Conservation (phyloP, 1,140 invertebrate genomes). For the Goniozus legneri region DNA sequence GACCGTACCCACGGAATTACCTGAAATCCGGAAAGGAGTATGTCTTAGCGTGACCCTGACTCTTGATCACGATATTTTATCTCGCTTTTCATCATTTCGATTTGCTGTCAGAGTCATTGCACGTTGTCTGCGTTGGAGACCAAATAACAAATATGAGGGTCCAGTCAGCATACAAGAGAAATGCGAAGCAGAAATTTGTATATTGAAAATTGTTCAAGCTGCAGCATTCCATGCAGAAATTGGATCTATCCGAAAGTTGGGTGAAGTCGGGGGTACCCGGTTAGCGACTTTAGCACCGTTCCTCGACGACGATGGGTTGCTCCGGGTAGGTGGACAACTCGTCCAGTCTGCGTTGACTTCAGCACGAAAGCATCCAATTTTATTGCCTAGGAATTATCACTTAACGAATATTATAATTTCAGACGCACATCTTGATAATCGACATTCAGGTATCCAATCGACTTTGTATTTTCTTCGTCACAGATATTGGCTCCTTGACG, state of each 20-base stretch:
- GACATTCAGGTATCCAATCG: conserved; percentile 17
- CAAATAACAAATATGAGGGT: background rate
- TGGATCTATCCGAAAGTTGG: background rate
- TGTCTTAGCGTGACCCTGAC: background rate
- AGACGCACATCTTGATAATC: conserved; percentile 6
- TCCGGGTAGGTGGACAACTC: conserved; percentile 2
- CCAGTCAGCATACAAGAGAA: background rate
- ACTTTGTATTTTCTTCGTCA: conserved; percentile 15
- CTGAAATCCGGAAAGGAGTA: background rate
- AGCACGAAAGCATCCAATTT: background rate
- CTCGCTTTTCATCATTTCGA: background rate
- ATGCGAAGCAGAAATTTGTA: background rate
- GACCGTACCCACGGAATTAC: background rate
- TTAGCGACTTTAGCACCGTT: background rate
- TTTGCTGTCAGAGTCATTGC: background rate
- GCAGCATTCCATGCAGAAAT: background rate
- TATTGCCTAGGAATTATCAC: background rate
- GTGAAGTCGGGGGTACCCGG: background rate
- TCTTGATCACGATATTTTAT: background rate
- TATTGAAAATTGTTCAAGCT: background rate
- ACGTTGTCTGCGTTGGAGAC: background rate
- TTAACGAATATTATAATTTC: background rate
- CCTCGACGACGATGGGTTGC: background rate
- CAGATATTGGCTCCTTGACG: conserved; percentile 24
- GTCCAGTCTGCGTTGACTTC: background rate